phyloP scores from a whole-genome alignment of 30 jellyfish, hydroid and myxozoan species.

The Catostylus mosaicus region DNA sequence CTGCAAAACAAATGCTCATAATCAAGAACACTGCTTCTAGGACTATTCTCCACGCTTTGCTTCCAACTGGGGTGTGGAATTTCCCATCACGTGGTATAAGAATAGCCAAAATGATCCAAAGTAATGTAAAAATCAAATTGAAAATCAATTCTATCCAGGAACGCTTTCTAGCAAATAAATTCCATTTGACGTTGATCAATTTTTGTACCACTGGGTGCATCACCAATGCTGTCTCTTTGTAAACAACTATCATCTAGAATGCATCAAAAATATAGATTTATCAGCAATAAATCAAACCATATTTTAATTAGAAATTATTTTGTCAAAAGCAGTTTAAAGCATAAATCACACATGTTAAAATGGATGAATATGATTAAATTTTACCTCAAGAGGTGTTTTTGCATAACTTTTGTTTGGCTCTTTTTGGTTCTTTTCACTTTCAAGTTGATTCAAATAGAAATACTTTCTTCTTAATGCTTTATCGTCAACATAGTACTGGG shows the following conservation, averaged over 20 bases:
- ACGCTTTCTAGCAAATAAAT: slow-evolving; percentile 60
- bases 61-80: slow-evolving; percentile 62
- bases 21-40: slow-evolving; percentile 72
- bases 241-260: slow-evolving; percentile 76
- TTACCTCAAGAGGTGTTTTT: slow-evolving; percentile 87
- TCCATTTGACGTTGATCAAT: slow-evolving; percentile 83
- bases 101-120: slow-evolving; percentile 76
- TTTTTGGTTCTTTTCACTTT: slow-evolving; percentile 54
- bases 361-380: not conserved
- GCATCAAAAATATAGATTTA: no score
- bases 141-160: slow-evolving; percentile 55
- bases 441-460: slow-evolving; percentile 68
- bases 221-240: slow-evolving; percentile 71
- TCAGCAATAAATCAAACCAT: no score
- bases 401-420: slow-evolving; percentile 45
- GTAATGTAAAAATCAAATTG: slow-evolving; percentile 51
- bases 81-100: slow-evolving; percentile 68
- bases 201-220: slow-evolving; percentile 89
- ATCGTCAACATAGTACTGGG: slow-evolving; percentile 71
- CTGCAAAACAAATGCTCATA: slow-evolving; percentile 67
- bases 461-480: slow-evolving; percentile 53
- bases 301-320: no score
- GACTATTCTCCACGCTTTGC: slow-evolving; percentile 80
- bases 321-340: no score
- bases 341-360: no score